Evolutionary conservation across 2,797 vertebrate species (phyloP).

Genomic region (Esox masquinongy): DNA sequence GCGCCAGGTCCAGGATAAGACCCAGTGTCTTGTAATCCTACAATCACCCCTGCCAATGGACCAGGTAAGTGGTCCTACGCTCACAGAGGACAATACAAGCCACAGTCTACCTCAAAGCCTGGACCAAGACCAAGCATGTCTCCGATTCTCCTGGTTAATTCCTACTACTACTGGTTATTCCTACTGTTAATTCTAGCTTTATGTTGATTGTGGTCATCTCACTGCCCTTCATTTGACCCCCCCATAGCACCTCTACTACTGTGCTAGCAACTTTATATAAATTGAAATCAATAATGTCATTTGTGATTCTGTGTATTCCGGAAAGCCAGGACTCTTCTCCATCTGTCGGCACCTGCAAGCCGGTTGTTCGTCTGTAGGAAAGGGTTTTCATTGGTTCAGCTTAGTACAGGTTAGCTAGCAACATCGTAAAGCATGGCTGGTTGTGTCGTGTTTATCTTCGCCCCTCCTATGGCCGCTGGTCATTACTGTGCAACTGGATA

Average conservation of each 20-base stretch:
- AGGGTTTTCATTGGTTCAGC: too few species aligned
- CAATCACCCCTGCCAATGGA: neutral
- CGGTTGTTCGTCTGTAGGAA: too few species aligned
- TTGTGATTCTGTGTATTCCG: neutral
- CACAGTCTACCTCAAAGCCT: neutral
- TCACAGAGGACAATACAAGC: neutral
- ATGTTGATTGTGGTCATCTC: neutral
- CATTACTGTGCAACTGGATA: too few species aligned
- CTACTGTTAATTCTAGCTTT: neutral
- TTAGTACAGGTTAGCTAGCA: too few species aligned
- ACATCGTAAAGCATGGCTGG: too few species aligned
- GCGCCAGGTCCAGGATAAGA: too few species aligned
- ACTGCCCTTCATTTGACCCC: constrained; percentile 11
- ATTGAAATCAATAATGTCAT: neutral
- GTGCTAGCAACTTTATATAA: constrained; percentile 42
- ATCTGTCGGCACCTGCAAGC: neutral
- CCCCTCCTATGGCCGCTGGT: too few species aligned
- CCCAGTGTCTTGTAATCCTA: too few species aligned
- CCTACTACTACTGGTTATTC: too few species aligned
- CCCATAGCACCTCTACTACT: constrained; percentile 24
- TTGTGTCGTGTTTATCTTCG: too few species aligned
- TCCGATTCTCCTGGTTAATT: too few species aligned
- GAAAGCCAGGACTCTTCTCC: neutral
- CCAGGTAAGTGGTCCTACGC: neutral
- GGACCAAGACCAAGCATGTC: neutral